Evolutionary conservation across 2,888 invertebrate genomes (phyloP), one percentile per base, ranked within the genome.

Genomic region (Diloba caeruleocephala): DNA sequence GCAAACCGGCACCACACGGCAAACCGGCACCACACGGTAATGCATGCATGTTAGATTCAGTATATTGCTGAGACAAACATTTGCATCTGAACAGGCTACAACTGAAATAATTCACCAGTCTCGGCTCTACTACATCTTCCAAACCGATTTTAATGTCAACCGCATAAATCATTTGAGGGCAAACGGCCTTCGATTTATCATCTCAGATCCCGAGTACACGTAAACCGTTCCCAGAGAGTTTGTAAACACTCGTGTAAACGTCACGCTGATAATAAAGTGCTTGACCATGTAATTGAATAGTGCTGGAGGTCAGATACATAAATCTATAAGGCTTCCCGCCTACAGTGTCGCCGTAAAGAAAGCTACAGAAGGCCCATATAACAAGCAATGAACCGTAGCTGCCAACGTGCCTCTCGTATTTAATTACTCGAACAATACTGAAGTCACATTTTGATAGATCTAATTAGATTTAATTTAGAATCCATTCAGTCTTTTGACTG

Each of bases 211-310:
- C 13, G 42, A 50, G 58, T 46, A 25, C 53, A 65, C 42, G 48
- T 26, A 48, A 48, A 41, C 17, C 56, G 13, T 66, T 55, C 38
- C 39, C 49, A 41, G 41, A 14, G 41, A 54, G 34, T 64, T 55
- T 39, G 63, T 64, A 66, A 64, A 64, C 63, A 64, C 42, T 21
- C 55, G 13, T 60, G 63, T 64, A 55, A 46, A 61, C 49, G 61
- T 63, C 61, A 33, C 12, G 7, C 19, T 33, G 66, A 66, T 66
- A 63, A 66, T 63, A 63, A 66, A 66, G 66, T 34, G 53, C 67
- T 66, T 66, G 62, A 46, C 55, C 61, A 25, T 50, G 42, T 64
- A 63, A 63, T 64, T 64, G 63, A 66, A 64, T 66, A 45, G 55
- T 61, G 33, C 31, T 66, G 38, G 50, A 61, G 63, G 63, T 64